These are phyloP conservation scores for Planococcus citri DNA, from an alignment of 1,140 invertebrate species.

Conservation along the genomic window DNA sequence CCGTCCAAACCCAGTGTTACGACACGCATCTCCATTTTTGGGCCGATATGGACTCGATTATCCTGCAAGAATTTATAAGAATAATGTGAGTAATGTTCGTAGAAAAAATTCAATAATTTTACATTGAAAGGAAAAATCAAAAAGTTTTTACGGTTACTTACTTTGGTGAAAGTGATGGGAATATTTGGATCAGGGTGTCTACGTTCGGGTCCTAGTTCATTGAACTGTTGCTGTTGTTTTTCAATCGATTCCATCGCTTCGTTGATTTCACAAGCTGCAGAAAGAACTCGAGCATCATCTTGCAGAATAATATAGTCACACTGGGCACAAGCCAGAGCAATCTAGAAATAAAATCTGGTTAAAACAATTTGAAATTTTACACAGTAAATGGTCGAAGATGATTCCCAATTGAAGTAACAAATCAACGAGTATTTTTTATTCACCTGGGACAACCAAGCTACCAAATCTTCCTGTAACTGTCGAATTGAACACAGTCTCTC, in stretches of 20 bases:
- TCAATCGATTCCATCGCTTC: slow-evolving; percentile 42
- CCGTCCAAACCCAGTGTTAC: slow-evolving; percentile 44
- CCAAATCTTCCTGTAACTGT: slow-evolving; percentile 46
- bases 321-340: slow-evolving; percentile 43
- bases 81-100: too few relatives aligned
- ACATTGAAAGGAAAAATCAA: too few relatives aligned
- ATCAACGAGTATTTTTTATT: not conserved
- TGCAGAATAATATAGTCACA: slow-evolving; percentile 43
- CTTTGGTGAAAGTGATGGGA: slow-evolving; percentile 51
- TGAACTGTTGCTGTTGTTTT: slow-evolving; percentile 46
- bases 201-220: slow-evolving; percentile 42
- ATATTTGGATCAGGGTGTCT: slow-evolving; percentile 44
- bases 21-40: slow-evolving; percentile 50
- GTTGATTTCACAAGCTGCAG: slow-evolving; percentile 40
- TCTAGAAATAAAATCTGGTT: slow-evolving; percentile 28
- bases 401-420: not conserved
- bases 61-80: slow-evolving; percentile 35
- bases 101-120: too few relatives aligned
- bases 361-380: not conserved
- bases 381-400: too few relatives aligned
- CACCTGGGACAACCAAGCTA: slow-evolving; percentile 41
- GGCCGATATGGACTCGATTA: slow-evolving; percentile 49
- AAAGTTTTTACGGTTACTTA: too few relatives aligned
- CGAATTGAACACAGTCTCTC: slow-evolving; percentile 43
- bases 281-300: slow-evolving; percentile 43